Percentiles rank a stretch among this genome's conserved stretches.
Conservation (phyloP, 2,113 vertebrate species). For the Chionis minor region DNA sequence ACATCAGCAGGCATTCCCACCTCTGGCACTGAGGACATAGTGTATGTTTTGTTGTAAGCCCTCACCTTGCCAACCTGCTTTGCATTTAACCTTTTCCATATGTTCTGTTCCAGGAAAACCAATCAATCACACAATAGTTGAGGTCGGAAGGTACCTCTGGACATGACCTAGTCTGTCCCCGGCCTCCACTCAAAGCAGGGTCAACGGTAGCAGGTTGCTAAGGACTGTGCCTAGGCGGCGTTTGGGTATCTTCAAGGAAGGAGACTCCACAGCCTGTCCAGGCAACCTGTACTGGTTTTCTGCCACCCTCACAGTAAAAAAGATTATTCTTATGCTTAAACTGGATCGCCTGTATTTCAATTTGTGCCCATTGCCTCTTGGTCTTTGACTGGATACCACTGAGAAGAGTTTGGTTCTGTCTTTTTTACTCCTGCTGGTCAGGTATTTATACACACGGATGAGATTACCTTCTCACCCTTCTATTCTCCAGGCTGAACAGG, state of each 20-base stretch:
- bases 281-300: neutral
- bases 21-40: neutral
- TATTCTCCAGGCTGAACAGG: too few species aligned
- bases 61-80: neutral
- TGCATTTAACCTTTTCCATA: neutral
- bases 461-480: too few species aligned
- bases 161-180: neutral
- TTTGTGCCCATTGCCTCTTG: too few species aligned
- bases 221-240: neutral
- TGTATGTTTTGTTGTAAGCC: neutral
- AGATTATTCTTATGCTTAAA: too few species aligned
- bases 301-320: too few species aligned
- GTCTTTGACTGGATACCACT: too few species aligned
- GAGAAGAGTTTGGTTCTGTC: too few species aligned
- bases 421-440: too few species aligned
- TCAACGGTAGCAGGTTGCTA: neutral
- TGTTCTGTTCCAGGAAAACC: neutral
- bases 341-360: too few species aligned
- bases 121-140: neutral
- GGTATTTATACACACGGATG: too few species aligned
- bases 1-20: neutral
- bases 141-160: neutral
- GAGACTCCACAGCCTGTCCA: neutral
- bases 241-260: neutral
- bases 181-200: neutral